phyloP scores from a whole-genome alignment of 53 echinoderm and acorn worm genomes.

The Holothuria leucospilota region DNA sequence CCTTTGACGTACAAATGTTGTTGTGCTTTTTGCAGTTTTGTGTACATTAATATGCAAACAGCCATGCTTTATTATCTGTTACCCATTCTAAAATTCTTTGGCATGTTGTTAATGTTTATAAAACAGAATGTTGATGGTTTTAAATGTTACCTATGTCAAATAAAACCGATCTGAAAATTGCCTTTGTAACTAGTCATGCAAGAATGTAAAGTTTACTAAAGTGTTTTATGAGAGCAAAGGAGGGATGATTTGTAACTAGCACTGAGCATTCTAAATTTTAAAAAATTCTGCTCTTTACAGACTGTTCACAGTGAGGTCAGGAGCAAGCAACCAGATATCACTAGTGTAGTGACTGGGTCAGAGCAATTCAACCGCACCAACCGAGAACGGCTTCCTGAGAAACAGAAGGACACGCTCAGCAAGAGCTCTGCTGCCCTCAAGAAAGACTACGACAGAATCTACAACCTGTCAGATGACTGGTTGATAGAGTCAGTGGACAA shows the following conservation, averaged over 20 bases:
- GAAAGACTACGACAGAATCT: conserved; percentile 74
- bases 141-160: too few species aligned
- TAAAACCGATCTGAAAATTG: too few species aligned
- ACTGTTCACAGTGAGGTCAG: conserved; percentile 76
- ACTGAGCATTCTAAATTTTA: background rate
- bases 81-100: too few species aligned
- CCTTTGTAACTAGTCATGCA: too few species aligned
- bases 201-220: too few species aligned
- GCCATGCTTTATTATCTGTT: too few species aligned
- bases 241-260: background rate
- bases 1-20: too few species aligned
- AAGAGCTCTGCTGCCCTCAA: conserved; percentile 67
- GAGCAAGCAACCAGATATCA: conserved; percentile 73
- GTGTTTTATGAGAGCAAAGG: too few species aligned
- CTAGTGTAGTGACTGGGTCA: conserved; percentile 71
- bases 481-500: conserved; percentile 77
- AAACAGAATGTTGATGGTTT: too few species aligned
- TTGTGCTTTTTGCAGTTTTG: too few species aligned
- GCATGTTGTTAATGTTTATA: too few species aligned
- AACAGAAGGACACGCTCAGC: conserved; percentile 83
- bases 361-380: conserved; percentile 95
- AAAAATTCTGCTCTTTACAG: conserved; percentile 36
- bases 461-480: conserved; percentile 83
- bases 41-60: too few species aligned
- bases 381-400: conserved; percentile 76